Conservation (phyloP, 2,888 invertebrate genomes). For the Bombylius major region DNA sequence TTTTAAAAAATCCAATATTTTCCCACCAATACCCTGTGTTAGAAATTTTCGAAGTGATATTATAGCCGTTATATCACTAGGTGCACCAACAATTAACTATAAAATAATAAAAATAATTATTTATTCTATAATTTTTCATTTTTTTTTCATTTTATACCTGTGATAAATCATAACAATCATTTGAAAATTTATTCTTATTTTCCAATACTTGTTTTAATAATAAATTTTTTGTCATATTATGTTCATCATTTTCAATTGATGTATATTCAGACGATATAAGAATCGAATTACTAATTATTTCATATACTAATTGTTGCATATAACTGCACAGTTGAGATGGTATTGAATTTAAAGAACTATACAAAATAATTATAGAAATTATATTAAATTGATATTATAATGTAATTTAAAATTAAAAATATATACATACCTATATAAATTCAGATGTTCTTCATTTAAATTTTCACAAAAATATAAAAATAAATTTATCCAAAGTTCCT, state of each 20-base stretch:
- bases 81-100: slow-evolving; percentile 29
- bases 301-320: slow-evolving; percentile 30
- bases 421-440: slow-evolving; percentile 1
- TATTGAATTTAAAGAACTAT: slow-evolving; percentile 29
- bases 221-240: background rate
- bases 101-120: slow-evolving; percentile 7
- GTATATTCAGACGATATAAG: background rate
- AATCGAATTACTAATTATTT: slow-evolving; percentile 26
- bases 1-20: slow-evolving; percentile 27
- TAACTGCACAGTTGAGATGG: slow-evolving; percentile 32
- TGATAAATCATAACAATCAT: background rate
- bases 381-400: background rate
- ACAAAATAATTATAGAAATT: slow-evolving; percentile 5
- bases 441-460: slow-evolving; percentile 13
- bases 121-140: background rate
- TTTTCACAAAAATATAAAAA: slow-evolving; percentile 30
- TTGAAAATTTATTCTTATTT: background rate
- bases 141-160: background rate
- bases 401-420: background rate
- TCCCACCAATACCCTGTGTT: slow-evolving; percentile 30
- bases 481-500: slow-evolving; percentile 29
- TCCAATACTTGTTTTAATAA: background rate
- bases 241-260: background rate
- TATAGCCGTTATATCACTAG: slow-evolving; percentile 33
- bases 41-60: slow-evolving; percentile 31